Evolutionary conservation across 2,113 vertebrate genomes (phyloP), one percentile per base, ranked within the genome.

Genomic region (Larimichthys polyactis): DNA sequence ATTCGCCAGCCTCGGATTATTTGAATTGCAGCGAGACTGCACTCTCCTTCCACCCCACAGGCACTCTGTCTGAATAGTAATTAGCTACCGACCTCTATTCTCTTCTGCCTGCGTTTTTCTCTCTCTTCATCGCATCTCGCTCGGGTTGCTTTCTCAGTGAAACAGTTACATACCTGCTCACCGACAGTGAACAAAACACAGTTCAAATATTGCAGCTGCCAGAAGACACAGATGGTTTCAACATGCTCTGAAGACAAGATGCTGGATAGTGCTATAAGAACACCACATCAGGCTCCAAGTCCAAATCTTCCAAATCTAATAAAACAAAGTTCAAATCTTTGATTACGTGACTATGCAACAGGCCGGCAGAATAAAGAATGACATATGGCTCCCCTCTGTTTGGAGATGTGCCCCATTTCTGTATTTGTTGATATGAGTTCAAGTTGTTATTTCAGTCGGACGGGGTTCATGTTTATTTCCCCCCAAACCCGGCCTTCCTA

Each of bases 41-140:
- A 68, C 75, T 76, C 75, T 75, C 75, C 79, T 60, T 79, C 71
- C 24, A 54, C 74, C 81, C 88, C 74, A 63, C 70, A 85, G 91
- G 89, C 90, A 72, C 90, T 84, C 78, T 0, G 83, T 78, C 82
- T 78, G 93, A 93, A 92, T 92, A 92, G 78, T 85, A 92, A 93
- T 90, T 86, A 90, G 84, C 70, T 63, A 24, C 43, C 75, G 22
- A 86, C 79, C 90, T 89, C 77, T 52, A 58, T 80, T 86, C 70
- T 82, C 78, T 62, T n/a, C 36, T 55, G 46, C 40, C 64, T 60
- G 51, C 48, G 32, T 73, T 71, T 72, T 60, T 19, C 19, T 62
- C 36, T 81, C 67, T 19, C 29, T 70, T 82, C 27, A 69, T 76
- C 69, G 16, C 36, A 71, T 74, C 44, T 81, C 69, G 55, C 70